These are phyloP conservation scores for Sebastolobus altivelis DNA, from an alignment of 2,797 vertebrate species.

Conservation along the genomic window DNA sequence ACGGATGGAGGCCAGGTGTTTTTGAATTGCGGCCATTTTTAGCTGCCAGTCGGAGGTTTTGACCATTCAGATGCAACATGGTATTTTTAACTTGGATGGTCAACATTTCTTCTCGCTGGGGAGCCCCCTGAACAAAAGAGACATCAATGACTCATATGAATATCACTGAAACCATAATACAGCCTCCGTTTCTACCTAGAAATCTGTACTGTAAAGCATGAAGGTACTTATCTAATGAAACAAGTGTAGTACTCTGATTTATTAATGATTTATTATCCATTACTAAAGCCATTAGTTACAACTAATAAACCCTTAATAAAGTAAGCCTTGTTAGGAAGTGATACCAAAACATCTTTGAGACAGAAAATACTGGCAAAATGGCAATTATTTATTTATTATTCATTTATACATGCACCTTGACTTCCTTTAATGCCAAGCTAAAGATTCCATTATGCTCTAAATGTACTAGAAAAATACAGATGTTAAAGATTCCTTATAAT, in stretches of 20 bases:
- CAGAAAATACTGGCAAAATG: background rate
- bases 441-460: background rate
- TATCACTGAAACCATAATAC: background rate
- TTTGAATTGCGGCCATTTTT: constrained; percentile 77
- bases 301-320: background rate
- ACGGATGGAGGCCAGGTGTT: constrained; percentile 77
- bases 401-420: background rate
- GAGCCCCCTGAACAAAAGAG: constrained; percentile 72
- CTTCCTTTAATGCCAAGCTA: background rate
- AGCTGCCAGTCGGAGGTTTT: constrained; percentile 76
- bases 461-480: background rate
- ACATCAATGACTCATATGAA: constrained; percentile 32
- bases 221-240: background rate
- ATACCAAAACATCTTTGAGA: background rate
- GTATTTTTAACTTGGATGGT: constrained; percentile 77
- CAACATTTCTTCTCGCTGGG: constrained; percentile 65
- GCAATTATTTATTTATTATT: too few relatives aligned
- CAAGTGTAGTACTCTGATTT: background rate
- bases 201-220: background rate
- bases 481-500: too few relatives aligned
- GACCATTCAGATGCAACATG: constrained; percentile 74
- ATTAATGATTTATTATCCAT: background rate
- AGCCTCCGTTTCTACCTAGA: background rate
- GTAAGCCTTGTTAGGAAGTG: background rate
- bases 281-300: background rate